Conservation (phyloP, 2,797 vertebrate genomes). For the Echeneis naucrates region DNA sequence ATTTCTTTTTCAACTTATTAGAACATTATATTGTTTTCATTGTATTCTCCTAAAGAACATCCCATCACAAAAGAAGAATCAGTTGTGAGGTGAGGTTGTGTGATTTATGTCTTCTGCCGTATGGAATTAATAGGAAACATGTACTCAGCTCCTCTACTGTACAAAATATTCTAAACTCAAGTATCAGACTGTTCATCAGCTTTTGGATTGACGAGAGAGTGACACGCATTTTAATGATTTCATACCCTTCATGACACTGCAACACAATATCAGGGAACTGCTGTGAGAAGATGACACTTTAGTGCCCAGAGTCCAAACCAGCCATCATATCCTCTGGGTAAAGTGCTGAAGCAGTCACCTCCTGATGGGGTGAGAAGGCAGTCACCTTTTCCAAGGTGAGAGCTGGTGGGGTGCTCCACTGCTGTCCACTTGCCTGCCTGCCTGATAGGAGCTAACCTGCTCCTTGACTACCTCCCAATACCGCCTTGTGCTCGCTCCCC, state of each 20-base stretch:
- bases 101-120: neutral
- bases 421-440: conserved; percentile 31
- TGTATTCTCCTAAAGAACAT: neutral
- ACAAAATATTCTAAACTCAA: neutral
- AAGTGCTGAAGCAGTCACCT: conserved; percentile 28
- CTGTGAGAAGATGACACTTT: neutral
- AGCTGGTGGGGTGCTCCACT: conserved; percentile 47
- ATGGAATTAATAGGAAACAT: neutral
- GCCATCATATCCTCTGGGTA: conserved; percentile 7
- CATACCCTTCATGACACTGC: neutral
- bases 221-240: neutral
- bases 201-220: neutral
- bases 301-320: conserved; percentile 1
- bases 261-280: neutral
- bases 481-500: neutral
- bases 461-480: neutral
- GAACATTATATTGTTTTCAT: neutral
- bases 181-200: neutral
- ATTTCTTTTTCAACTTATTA: neutral
- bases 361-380: conserved; percentile 45
- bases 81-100: neutral
- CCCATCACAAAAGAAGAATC: neutral
- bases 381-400: conserved; percentile 61
- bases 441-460: conserved; percentile 32
- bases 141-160: neutral